Conservation (phyloP, 2,797 vertebrate genomes). For the Siniperca undulata region DNA sequence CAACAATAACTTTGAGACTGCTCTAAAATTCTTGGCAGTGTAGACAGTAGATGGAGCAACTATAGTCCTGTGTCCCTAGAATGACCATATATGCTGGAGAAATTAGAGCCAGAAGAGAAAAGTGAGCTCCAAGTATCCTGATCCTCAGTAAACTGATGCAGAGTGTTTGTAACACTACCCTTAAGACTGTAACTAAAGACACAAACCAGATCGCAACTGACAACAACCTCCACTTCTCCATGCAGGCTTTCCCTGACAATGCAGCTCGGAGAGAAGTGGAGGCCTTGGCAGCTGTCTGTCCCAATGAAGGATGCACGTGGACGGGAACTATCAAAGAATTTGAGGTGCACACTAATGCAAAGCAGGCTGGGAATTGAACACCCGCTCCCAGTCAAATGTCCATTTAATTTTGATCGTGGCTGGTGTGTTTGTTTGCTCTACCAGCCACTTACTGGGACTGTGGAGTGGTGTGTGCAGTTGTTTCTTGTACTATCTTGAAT, state of each 20-base stretch:
- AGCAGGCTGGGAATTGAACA: background rate
- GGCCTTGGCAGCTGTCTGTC: conserved; percentile 91
- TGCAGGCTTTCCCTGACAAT: conserved; percentile 96
- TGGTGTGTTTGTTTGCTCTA: background rate
- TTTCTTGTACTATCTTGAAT: background rate
- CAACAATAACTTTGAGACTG: conserved; percentile 1
- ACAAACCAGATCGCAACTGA: conserved; percentile 2
- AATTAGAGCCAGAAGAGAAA: conserved; percentile 44
- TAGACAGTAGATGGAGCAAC: conserved; percentile 11
- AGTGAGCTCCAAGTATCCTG: conserved; percentile 20
- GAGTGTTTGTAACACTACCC: conserved; percentile 29
- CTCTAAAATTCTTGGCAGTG: conserved; percentile 19
- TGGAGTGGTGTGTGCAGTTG: background rate
- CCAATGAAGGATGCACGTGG: conserved; percentile 93
- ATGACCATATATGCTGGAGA: conserved; percentile 30
- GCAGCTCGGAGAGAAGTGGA: conserved; percentile 96
- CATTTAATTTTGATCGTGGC: no score
- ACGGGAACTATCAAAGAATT: conserved; percentile 96
- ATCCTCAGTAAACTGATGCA: conserved; percentile 42
- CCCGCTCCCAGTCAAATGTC: background rate
- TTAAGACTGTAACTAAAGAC: conserved; percentile 45
- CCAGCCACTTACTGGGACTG: background rate
- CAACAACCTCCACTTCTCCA: conserved; percentile 35
- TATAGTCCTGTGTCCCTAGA: conserved; percentile 7
- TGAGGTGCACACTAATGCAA: conserved; percentile 84